phyloP scores from a whole-genome alignment of 2,113 vertebrate species.

The Toxotes chatareus region DNA sequence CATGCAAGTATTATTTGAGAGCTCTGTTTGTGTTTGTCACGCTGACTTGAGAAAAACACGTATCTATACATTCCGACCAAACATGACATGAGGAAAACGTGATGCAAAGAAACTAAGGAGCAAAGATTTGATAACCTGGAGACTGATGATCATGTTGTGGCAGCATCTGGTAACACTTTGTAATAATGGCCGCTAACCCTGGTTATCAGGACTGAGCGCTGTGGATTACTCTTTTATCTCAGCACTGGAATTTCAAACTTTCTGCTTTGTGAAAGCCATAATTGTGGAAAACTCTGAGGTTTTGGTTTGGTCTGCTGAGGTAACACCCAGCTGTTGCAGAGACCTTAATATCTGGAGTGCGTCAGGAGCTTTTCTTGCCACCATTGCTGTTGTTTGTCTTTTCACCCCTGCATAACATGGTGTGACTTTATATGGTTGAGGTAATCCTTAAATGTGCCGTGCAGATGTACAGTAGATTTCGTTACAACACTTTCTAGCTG shows the following conservation, averaged over 20 bases:
- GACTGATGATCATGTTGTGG: conserved; percentile 52
- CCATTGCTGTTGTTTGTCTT: conserved; percentile 76
- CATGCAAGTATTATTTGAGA: neutral
- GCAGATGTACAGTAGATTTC: conserved; percentile 73
- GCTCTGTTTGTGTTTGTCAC: neutral
- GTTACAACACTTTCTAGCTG: conserved; percentile 11
- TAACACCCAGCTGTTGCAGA: conserved; percentile 64
- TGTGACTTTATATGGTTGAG: conserved; percentile 68
- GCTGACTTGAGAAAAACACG: neutral
- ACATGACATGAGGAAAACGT: conserved; percentile 17
- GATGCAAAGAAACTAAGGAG: conserved; percentile 46
- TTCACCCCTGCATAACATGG: conserved; percentile 61
- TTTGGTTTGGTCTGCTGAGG: conserved; percentile 52
- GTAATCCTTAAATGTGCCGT: conserved; percentile 74
- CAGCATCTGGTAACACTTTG: conserved; percentile 79
- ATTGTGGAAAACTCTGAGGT: conserved; percentile 62
- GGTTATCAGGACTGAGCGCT: conserved; percentile 69
- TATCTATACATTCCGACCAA: neutral
- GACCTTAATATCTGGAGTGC: conserved; percentile 62
- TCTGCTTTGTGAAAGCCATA: conserved; percentile 63
- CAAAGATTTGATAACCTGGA: conserved; percentile 57
- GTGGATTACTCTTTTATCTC: conserved; percentile 72
- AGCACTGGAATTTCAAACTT: conserved; percentile 64
- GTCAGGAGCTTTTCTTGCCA: conserved; percentile 61
- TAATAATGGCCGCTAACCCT: conserved; percentile 73